These are phyloP conservation scores for Epizoanthus illoricatus DNA, from an alignment of 92 coral and sea anemone species.

Conservation along the genomic window DNA sequence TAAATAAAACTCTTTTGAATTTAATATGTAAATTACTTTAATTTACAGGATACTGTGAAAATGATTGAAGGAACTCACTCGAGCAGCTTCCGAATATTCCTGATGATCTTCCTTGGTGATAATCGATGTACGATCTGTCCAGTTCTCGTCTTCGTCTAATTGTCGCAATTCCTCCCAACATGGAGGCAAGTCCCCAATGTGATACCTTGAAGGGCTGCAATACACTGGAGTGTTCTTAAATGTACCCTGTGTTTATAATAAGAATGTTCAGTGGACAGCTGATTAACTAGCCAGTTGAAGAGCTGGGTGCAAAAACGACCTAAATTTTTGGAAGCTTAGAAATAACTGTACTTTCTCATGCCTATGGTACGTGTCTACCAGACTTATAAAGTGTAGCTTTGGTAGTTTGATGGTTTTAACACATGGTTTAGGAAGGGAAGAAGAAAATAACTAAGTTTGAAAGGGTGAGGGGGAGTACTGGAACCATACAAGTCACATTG, in stretches of 20 bases:
- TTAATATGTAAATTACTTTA: neutral
- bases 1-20: neutral
- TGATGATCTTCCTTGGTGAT: conserved; percentile 91
- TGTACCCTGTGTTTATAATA: conserved; percentile 57
- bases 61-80: conserved; percentile 44
- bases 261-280: neutral
- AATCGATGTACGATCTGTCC: conserved; percentile 96
- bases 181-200: conserved; percentile 41
- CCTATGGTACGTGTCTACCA: too few relatives aligned
- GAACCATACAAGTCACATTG: too few relatives aligned
- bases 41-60: neutral
- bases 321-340: too few relatives aligned
- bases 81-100: conserved; percentile 69
- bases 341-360: too few relatives aligned
- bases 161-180: conserved; percentile 86
- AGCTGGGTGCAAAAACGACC: too few relatives aligned
- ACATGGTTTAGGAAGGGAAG: too few relatives aligned
- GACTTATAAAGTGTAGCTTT: too few relatives aligned
- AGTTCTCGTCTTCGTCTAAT: conserved; percentile 90
- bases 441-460: too few relatives aligned
- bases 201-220: conserved; percentile 54
- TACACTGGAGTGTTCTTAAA: conserved; percentile 82
- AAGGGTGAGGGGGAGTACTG: too few relatives aligned
- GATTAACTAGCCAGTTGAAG: too few relatives aligned
- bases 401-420: too few relatives aligned